Conservation (phyloP, 2,888 invertebrate genomes). For the Acleris sparsana region DNA sequence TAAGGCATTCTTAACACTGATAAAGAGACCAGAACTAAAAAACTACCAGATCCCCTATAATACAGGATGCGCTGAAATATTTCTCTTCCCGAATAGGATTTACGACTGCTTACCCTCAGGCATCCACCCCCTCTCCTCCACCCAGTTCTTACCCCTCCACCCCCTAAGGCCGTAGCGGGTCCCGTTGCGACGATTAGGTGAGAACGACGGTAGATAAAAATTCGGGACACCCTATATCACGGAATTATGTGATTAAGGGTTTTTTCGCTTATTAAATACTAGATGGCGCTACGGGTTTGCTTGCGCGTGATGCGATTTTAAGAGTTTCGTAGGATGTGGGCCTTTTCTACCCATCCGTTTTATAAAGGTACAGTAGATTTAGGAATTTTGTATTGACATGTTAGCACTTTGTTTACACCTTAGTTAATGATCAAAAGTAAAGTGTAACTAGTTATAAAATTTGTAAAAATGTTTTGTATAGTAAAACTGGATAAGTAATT, state of each 20-base stretch:
- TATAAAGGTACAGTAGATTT: too few relatives aligned
- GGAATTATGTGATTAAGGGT: constrained; percentile 41
- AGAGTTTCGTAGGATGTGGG: neutral
- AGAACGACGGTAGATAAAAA: constrained; percentile 49
- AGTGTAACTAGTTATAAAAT: too few relatives aligned
- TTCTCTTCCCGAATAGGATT: constrained; percentile 30
- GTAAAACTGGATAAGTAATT: too few relatives aligned
- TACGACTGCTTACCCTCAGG: constrained; percentile 24
- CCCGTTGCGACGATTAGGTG: constrained; percentile 41
- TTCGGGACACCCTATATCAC: constrained; percentile 55
- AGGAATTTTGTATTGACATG: too few relatives aligned
- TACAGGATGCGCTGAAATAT: constrained; percentile 31
- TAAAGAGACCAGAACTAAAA: constrained; percentile 12
- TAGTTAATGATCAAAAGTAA: too few relatives aligned
- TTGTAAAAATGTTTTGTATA: too few relatives aligned
- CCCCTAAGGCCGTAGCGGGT: constrained; percentile 16
- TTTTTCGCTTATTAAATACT: constrained; percentile 34
- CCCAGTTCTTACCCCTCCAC: neutral
- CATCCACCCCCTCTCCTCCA: constrained; percentile 2
- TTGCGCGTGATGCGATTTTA: neutral
- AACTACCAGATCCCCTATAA: constrained; percentile 29
- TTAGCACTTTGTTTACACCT: too few relatives aligned
- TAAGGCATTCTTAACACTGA: neutral
- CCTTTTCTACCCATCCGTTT: neutral
- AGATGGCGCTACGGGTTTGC: constrained; percentile 3